A percentile compares a stretch with the other conserved stretches of the same genome.
These are phyloP conservation scores for Leptestheria dahalacensis DNA, from an alignment of 1,140 invertebrate species.

Conservation along the genomic window DNA sequence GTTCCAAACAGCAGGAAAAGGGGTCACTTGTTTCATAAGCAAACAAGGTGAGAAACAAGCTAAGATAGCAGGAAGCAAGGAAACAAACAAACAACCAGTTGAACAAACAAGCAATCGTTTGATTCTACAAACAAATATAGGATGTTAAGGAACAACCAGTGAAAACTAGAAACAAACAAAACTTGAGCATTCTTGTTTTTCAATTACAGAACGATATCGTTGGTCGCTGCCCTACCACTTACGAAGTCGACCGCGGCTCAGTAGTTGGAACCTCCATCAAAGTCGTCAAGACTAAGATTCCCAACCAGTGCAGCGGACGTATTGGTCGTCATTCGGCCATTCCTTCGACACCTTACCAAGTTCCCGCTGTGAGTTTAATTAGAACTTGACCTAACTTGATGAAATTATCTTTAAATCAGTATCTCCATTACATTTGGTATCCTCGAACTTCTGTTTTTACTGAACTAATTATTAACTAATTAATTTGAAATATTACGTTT, in stretches of 20 bases:
- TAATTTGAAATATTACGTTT: neutral
- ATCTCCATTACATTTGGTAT: neutral
- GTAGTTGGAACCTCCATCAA: slow-evolving; percentile 7
- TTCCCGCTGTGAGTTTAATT: slow-evolving; percentile 12
- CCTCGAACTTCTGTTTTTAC: neutral
- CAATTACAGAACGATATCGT: slow-evolving; percentile 13
- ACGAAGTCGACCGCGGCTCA: slow-evolving; percentile 5
- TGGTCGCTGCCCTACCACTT: slow-evolving; percentile 16
- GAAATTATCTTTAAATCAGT: neutral
- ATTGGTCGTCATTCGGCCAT: slow-evolving; percentile 14
- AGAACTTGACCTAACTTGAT: neutral
- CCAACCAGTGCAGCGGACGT: slow-evolving; percentile 14
- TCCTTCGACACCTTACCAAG: slow-evolving; percentile 11
- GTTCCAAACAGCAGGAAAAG: too few species aligned
- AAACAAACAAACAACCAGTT: too few species aligned
- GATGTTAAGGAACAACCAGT: too few species aligned
- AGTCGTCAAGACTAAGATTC: slow-evolving; percentile 12
- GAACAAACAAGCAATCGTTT: too few species aligned
- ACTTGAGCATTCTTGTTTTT: too few species aligned
- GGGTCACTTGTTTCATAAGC: too few species aligned
- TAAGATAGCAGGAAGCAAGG: too few species aligned
- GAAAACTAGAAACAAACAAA: too few species aligned
- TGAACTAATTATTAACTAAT: neutral
- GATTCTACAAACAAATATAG: too few species aligned
- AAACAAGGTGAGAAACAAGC: too few species aligned